phyloP scores from a whole-genome alignment of 2,113 vertebrate species.

The Oostethus manadensis region DNA sequence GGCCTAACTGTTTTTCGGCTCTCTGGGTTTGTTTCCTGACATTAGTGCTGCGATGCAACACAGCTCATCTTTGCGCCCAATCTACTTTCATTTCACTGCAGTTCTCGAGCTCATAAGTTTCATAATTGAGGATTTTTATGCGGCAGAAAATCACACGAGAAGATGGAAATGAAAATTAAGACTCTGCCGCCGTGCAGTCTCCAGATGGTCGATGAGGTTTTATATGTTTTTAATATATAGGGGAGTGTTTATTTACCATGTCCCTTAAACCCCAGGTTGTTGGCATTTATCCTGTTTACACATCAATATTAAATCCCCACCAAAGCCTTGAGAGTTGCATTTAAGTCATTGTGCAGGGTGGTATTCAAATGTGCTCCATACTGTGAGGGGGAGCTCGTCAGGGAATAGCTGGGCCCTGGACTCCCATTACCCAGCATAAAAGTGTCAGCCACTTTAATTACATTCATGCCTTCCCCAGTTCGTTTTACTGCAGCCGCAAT shows the following conservation, averaged over 20 bases:
- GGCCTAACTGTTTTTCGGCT: conserved; percentile 45
- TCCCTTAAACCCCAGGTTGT: conserved; percentile 83
- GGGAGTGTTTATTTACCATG: conserved; percentile 78
- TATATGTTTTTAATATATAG: conserved; percentile 55
- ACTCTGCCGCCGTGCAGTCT: conserved; percentile 8
- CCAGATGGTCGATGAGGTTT: conserved; percentile 42
- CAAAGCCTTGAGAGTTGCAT: conserved; percentile 88
- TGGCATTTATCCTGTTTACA: conserved; percentile 98
- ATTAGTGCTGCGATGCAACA: conserved; percentile 31
- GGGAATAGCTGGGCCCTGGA: conserved; percentile 79
- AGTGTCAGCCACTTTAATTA: conserved; percentile 75
- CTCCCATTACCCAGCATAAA: conserved; percentile 78
- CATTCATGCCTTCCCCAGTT: conserved; percentile 70
- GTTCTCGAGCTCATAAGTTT: conserved; percentile 2
- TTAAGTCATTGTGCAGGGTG: conserved; percentile 91
- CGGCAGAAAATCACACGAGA: conserved; percentile 8
- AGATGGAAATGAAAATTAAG: conserved; percentile 12
- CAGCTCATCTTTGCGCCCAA: conserved; percentile 41
- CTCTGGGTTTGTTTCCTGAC: conserved; percentile 42
- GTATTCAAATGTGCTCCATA: conserved; percentile 88
- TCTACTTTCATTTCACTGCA: conserved; percentile 15
- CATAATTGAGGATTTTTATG: conserved; percentile 2
- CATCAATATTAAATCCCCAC: conserved; percentile 93
- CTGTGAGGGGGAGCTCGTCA: conserved; percentile 78
- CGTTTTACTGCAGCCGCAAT: conserved; percentile 69